Conservation (phyloP, 2,888 invertebrate genomes). For the Eledone cirrhosa region DNA sequence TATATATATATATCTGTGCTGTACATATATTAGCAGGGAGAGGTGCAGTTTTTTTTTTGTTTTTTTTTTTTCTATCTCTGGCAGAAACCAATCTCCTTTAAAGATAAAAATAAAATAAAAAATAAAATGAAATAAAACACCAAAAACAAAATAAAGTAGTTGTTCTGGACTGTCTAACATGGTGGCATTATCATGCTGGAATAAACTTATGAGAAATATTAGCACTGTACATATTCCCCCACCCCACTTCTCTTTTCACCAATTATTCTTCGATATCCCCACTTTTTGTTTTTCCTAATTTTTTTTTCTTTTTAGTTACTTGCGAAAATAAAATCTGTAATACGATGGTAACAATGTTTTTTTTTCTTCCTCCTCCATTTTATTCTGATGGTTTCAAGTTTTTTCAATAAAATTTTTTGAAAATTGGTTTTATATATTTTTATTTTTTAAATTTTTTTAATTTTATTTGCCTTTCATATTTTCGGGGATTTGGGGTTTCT, state of each 20-base stretch:
- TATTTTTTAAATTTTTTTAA: background rate
- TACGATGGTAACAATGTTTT: conserved; percentile 17
- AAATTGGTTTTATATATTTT: background rate
- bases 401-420: conserved; percentile 19
- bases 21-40: too few species aligned
- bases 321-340: conserved; percentile 3
- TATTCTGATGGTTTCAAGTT: conserved; percentile 18
- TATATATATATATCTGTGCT: too few species aligned
- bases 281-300: background rate
- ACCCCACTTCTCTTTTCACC: background rate
- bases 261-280: background rate
- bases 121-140: too few species aligned
- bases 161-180: conserved; percentile 3
- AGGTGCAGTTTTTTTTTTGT: too few species aligned
- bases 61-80: too few species aligned
- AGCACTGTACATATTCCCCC: conserved; percentile 10
- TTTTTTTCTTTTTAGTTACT: background rate
- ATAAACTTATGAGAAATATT: conserved; percentile 18
- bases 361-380: conserved; percentile 7
- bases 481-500: background rate
- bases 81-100: too few species aligned
- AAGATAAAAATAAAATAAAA: too few species aligned
- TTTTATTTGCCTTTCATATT: background rate
- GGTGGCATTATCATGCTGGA: conserved; percentile 16
- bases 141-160: background rate